These are phyloP conservation scores for Taphrorychus bicolor DNA, from an alignment of 2,888 invertebrate genomes.

Conservation along the genomic window DNA sequence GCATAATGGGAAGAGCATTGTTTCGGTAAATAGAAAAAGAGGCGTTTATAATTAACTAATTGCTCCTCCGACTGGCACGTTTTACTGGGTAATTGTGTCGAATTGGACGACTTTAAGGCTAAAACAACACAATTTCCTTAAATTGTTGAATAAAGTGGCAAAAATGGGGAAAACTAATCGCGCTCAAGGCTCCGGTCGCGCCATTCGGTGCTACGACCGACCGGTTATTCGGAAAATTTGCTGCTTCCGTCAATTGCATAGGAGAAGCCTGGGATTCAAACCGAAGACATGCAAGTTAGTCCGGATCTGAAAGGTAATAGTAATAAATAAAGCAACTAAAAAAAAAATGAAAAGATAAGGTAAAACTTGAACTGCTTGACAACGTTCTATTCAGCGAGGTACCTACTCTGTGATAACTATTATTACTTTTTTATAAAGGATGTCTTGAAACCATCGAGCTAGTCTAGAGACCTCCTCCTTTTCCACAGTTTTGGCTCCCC, in stretches of 20 bases:
- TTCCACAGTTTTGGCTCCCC: too few species aligned
- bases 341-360: too few species aligned
- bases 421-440: too few species aligned
- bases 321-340: too few species aligned
- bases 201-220: slow-evolving; percentile 17
- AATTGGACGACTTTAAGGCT: slow-evolving; percentile 35
- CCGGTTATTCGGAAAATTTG: slow-evolving; percentile 29
- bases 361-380: too few species aligned
- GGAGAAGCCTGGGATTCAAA: background rate
- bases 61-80: slow-evolving; percentile 4
- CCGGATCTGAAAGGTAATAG: too few species aligned
- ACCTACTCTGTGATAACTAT: too few species aligned
- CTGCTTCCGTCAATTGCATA: slow-evolving; percentile 18
- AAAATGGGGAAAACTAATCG: slow-evolving; percentile 34
- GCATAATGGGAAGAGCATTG: background rate
- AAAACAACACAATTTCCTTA: slow-evolving; percentile 41
- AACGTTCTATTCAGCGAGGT: too few species aligned
- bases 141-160: slow-evolving; percentile 28
- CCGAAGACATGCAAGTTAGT: background rate
- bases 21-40: background rate
- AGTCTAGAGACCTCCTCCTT: too few species aligned
- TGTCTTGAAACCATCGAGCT: too few species aligned
- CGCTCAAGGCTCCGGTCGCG: slow-evolving; percentile 17
- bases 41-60: slow-evolving; percentile 12
- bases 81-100: slow-evolving; percentile 31